These are phyloP conservation scores for Daphoenositta chrysoptera DNA, from an alignment of 2,113 vertebrate genomes.

Conservation along the genomic window DNA sequence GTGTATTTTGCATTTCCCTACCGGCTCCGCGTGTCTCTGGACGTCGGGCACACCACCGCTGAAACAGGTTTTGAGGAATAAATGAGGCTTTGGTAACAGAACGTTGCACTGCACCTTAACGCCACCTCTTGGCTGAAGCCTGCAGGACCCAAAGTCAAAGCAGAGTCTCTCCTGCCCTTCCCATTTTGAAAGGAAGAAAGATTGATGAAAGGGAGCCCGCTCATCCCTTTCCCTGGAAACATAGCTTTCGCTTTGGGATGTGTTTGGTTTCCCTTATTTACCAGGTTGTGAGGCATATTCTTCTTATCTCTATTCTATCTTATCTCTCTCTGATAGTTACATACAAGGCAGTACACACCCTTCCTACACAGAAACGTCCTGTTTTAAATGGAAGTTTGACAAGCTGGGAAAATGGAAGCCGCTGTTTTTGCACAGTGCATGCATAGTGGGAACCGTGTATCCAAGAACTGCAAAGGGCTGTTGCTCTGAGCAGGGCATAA, in stretches of 20 bases:
- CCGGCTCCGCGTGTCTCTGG: not conserved
- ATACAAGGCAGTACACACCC: not conserved
- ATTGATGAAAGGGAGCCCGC: not conserved
- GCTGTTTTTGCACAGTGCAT: not conserved
- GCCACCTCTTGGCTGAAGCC: slow-evolving; percentile 68
- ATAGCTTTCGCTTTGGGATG: not conserved
- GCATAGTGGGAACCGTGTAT: not conserved
- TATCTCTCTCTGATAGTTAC: not conserved
- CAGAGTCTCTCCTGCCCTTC: not conserved
- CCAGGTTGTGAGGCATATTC: not conserved
- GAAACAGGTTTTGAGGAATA: not conserved
- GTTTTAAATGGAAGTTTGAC: not conserved
- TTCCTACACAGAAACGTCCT: not conserved
- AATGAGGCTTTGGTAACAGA: not conserved
- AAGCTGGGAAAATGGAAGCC: not conserved
- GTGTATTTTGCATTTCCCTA: not conserved
- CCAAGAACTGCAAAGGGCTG: not conserved
- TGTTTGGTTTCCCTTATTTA: not conserved
- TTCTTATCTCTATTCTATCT: not conserved
- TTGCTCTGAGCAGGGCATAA: not conserved
- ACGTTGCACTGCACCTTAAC: slow-evolving; percentile 5
- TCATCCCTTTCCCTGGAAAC: not conserved
- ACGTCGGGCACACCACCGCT: not conserved
- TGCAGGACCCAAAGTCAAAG: not conserved
- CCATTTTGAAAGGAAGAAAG: not conserved